Evolutionary conservation across 2,113 vertebrate species (phyloP), one percentile per base, ranked within the genome.

Genomic region (Polypterus senegalus): DNA sequence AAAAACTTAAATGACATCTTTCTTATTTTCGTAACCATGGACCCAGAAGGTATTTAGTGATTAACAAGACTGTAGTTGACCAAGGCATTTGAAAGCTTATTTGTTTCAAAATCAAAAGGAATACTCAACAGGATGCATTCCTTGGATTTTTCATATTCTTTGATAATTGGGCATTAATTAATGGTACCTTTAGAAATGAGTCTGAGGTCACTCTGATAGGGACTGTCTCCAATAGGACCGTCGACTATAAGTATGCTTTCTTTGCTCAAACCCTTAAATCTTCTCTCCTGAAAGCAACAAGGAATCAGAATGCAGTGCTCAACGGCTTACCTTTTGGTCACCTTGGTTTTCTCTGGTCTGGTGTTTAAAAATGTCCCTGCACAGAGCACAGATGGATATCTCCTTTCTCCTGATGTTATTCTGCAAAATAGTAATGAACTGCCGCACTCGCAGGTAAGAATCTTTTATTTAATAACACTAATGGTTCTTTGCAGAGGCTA

Each of bases 141-240:
- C 9, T 10, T 55, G 54, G 10, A 8, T 55, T 55, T 55, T 27
- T 10, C 54, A 6, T 55, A 10, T 43, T 5, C 9, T 58, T 44
- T 58, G 27, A 27, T 58, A 52, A 7, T 43, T 58, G 9, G 43
- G 54, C 54, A 11, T 58, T 45, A 58, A 58, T 58, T 58, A 58
- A 43, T 43, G 5, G n/a, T 58, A 52, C 51, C 7, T 52, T 52
- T 10, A 8, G 51, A 52, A 52, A 52, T 52, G 7, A 52, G 7
- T 52, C 51, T 8, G 51, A 52, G 7, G 51, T 52, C 51, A 52
- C 9, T 51, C 6, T 9, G 49, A 51, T 7, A 51, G 9, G 49
- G 2, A 27, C 27, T 27, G 27, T 27, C 27, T 27, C 27, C 27
- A 27, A 27, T 27, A 27, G 27, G 27, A 27, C 27, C 27, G 27